Evolutionary conservation across 1,140 invertebrate genomes (phyloP), one percentile per base, ranked within the genome.

Genomic region (Sinella curviseta): DNA sequence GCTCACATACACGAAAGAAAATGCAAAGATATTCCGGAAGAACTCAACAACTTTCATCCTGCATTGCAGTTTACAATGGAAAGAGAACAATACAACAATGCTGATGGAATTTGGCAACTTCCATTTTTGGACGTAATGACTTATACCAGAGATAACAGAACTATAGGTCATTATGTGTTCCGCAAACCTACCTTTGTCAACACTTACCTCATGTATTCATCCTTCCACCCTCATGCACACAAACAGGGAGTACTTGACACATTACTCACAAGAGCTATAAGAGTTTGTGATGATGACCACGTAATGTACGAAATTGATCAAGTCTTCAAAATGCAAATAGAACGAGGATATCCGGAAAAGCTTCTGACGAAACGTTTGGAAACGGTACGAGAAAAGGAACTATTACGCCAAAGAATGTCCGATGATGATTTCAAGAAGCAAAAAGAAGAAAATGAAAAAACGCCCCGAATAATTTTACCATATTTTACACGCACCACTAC

Each of bases 101-200:
- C 17, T 4, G 39, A 17, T 8, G n/a, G n/a, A n/a, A n/a, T n/a
- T n/a, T n/a, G n/a, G n/a, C n/a, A n/a, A n/a, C 39, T 84, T 28
- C 73, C 75, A 24, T 84, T 84, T 60, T 35, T 84, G 34, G 84
- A 83, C 70, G 35, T 80, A 17, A n/a, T n/a, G n/a, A n/a, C n/a
- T n/a, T n/a, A n/a, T n/a, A n/a, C n/a, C n/a, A n/a, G n/a, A n/a
- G n/a, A n/a, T n/a, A n/a, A n/a, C n/a, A n/a, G n/a, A n/a, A n/a
- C n/a, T n/a, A n/a, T n/a, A n/a, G n/a, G n/a, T n/a, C n/a, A n/a
- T n/a, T n/a, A n/a, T n/a, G n/a, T n/a, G n/a, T n/a, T n/a, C n/a
- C n/a, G n/a, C n/a, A 80, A 80, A 30, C n/a, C 35, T 1, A 60
- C 55, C 4, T 24, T 4, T 24, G 24, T 24, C 8, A 24, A 60